Evolutionary conservation across 2,888 invertebrate species (phyloP).

Genomic region (Drosophila mulleri): DNA sequence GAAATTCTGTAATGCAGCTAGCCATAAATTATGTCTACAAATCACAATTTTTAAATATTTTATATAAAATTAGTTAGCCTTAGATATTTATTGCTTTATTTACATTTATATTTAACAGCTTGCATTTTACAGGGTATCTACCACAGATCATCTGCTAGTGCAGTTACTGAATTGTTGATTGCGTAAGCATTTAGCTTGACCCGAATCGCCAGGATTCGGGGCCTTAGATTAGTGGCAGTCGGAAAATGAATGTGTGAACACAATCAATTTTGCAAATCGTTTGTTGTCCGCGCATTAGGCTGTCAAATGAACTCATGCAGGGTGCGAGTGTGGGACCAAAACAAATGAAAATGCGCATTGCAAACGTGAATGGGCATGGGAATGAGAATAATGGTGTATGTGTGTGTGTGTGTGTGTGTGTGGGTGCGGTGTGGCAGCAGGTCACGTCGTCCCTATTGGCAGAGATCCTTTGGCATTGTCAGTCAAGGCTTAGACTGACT

Average conservation of each 20-base stretch:
- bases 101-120: too few relatives aligned
- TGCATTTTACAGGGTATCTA: not conserved
- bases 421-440: not conserved
- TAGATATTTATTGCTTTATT: too few relatives aligned
- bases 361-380: conserved; percentile 18
- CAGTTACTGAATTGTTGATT: conserved; percentile 23
- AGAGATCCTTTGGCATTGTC: conserved; percentile 44
- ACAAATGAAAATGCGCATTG: conserved; percentile 56
- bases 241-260: conserved; percentile 43
- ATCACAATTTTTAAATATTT: too few relatives aligned
- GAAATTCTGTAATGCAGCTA: too few relatives aligned
- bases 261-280: conserved; percentile 70
- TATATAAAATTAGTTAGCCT: too few relatives aligned
- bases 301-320: conserved; percentile 48
- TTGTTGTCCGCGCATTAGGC: conserved; percentile 56
- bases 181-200: conserved; percentile 27
- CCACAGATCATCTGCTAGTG: not conserved
- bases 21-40: too few relatives aligned
- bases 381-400: not conserved
- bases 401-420: not conserved
- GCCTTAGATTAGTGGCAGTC: conserved; percentile 19
- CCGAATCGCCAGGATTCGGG: not conserved
- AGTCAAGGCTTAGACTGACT: conserved; percentile 8
- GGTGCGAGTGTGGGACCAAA: conserved; percentile 15
- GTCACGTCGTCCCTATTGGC: conserved; percentile 16